These are phyloP conservation scores for Helleia helle DNA, from an alignment of 2,888 invertebrate genomes.

Conservation along the genomic window DNA sequence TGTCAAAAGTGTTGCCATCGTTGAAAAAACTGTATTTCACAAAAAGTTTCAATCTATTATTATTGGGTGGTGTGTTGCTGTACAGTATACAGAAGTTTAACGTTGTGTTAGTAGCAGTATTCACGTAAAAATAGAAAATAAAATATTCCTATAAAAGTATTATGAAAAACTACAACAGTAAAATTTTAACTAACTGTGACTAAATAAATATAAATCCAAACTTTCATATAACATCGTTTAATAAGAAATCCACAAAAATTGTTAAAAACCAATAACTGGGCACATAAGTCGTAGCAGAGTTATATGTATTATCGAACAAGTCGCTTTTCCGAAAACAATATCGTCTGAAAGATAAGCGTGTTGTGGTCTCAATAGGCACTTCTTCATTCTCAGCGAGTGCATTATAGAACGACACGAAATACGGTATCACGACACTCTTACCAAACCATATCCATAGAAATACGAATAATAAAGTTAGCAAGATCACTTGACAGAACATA, in stretches of 20 bases:
- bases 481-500: slow-evolving; percentile 50
- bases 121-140: no score
- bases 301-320: slow-evolving; percentile 39
- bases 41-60: no score
- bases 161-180: no score
- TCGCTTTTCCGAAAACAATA: slow-evolving; percentile 60
- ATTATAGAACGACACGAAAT: slow-evolving; percentile 31
- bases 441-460: slow-evolving; percentile 44
- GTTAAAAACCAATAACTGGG: slow-evolving; percentile 13
- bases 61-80: no score
- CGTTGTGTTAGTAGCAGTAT: no score
- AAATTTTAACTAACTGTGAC: no score
- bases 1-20: no score
- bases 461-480: slow-evolving; percentile 35
- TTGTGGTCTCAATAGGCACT: slow-evolving; percentile 13
- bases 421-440: slow-evolving; percentile 36
- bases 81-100: no score
- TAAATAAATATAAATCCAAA: slow-evolving; percentile 6
- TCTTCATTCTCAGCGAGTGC: slow-evolving; percentile 21
- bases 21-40: no score
- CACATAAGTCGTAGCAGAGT: slow-evolving; percentile 12
- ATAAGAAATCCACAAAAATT: slow-evolving; percentile 17
- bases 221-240: slow-evolving; percentile 19
- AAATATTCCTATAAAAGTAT: no score
- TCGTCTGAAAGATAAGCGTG: slow-evolving; percentile 38